Conservation (phyloP, 2,888 invertebrate species). For the Balanococcus diminutus region DNA sequence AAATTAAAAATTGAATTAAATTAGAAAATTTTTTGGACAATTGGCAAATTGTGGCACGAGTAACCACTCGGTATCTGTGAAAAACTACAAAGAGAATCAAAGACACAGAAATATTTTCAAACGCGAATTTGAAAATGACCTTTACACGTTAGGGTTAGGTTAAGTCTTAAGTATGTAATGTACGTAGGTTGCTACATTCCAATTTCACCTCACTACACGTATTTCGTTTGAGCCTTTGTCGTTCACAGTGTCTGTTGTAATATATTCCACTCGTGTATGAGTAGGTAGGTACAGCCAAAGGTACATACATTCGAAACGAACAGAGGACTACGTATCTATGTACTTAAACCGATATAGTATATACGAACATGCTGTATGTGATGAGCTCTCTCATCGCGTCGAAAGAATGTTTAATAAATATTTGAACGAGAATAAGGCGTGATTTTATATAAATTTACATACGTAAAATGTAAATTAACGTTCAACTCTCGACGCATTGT, state of each 20-base stretch:
- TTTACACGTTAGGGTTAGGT: no score
- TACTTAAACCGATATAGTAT: no score
- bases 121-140: no score
- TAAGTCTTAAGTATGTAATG: no score
- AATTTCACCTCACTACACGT: neutral
- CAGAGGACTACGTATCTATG: neutral
- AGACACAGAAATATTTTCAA: no score
- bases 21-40: no score
- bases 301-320: neutral
- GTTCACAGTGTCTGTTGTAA: no score
- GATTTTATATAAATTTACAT: neutral
- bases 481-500: neutral
- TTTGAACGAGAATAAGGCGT: neutral
- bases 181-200: no score
- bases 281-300: neutral
- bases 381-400: neutral
- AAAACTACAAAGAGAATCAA: no score
- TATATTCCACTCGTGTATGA: neutral
- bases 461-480: constrained; percentile 3
- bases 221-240: neutral
- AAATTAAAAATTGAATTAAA: no score
- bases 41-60: no score
- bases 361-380: neutral
- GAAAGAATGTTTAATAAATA: neutral
- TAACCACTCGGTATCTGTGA: no score